phyloP scores from a whole-genome alignment of 1,140 invertebrate species.

The Caenorhabditis tropicalis region DNA sequence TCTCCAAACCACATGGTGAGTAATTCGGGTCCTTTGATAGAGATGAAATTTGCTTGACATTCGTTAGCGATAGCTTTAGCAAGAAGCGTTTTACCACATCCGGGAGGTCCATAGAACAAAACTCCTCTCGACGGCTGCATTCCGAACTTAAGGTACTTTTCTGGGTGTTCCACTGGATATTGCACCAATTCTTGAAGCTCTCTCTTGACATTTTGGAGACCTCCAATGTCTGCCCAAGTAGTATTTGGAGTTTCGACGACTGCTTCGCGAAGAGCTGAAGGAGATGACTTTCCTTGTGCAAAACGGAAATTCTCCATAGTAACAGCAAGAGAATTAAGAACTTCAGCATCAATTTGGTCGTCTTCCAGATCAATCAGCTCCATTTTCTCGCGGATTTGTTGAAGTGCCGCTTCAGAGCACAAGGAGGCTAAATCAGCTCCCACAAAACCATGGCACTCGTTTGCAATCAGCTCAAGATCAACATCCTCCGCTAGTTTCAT shows the following conservation, averaged over 20 bases:
- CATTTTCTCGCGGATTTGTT: slow-evolving; percentile 99
- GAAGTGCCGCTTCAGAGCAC: slow-evolving; percentile 96
- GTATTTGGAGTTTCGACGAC: slow-evolving; percentile 97
- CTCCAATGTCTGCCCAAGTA: slow-evolving; percentile 96
- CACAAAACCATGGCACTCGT: slow-evolving; percentile 95
- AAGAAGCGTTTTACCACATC: slow-evolving; percentile 92
- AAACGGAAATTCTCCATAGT: slow-evolving; percentile 99
- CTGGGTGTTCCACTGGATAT: slow-evolving; percentile 98
- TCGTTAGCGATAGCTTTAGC: slow-evolving; percentile 99
- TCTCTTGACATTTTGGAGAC: slow-evolving; percentile 91
- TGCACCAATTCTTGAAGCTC: slow-evolving; percentile 96
- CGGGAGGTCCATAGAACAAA: slow-evolving; percentile 89
- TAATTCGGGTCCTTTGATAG: slow-evolving; percentile 91
- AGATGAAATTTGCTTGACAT: slow-evolving; percentile 99
- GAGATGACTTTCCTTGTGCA: slow-evolving; percentile 95
- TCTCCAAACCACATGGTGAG: slow-evolving; percentile 99
- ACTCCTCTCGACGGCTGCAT: slow-evolving; percentile 98
- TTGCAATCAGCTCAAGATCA: slow-evolving; percentile 95
- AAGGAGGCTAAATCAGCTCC: slow-evolving; percentile 96
- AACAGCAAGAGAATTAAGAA: slow-evolving; percentile 91
- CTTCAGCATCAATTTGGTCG: slow-evolving; percentile 97
- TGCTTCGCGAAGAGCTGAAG: slow-evolving; percentile 94
- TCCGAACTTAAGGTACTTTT: slow-evolving; percentile 97
- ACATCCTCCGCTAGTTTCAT: slow-evolving; percentile 99
- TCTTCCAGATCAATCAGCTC: slow-evolving; percentile 98